Base-by-base conservation (phyloP, 2,797 vertebrate genomes). In the Masticophis lateralis region DNA sequence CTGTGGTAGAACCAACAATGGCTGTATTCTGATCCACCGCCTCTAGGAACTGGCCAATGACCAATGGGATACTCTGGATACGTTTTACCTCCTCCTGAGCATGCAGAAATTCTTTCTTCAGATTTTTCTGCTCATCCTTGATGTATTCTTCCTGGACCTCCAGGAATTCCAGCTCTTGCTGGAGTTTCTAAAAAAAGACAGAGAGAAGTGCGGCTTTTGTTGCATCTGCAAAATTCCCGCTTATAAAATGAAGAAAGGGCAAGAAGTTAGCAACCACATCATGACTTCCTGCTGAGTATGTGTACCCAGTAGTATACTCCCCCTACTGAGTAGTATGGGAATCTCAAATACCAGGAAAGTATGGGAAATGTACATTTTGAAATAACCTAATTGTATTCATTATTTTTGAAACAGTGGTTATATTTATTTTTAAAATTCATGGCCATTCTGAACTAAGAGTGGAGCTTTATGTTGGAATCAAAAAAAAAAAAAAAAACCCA, bases 91-190 rank as follows among this genome's bases (percentile, higher is more conserved):
- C 99, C 97, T 99, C 99, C 97, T 99, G 99, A 8, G 99, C 99
- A 0, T 99, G 99, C 51, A 99, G 98, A 57, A 99, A 99, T 94
- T 99, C 99, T 95, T 99, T 99, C 97, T 99, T 99, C 56, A 99
- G 97, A 95, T 99, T 99, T 97, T 99, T 99, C 96, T 99, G 99
- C 95, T 99, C 99, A 91, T 99, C 99, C 95, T 99, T 99, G 93
- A 99, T 99, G 92, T 99, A 99, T 87, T 99, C 99, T 96, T 99
- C 99, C 95, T 99, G 99, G 20, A 99, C 99, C 96, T 99, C 99
- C 90, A 99, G 96, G 94, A 99, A 99, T 95, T 99, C 99, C 94
- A 99, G 97, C 97, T 99, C 99, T 96, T 99, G 99, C 94, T 99
- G 99, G 95, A 99, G 97, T 96, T 99, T 99, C 99, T 99, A 92